phyloP scores from a whole-genome alignment of 1,140 invertebrate species.

The Adelges cooleyi region DNA sequence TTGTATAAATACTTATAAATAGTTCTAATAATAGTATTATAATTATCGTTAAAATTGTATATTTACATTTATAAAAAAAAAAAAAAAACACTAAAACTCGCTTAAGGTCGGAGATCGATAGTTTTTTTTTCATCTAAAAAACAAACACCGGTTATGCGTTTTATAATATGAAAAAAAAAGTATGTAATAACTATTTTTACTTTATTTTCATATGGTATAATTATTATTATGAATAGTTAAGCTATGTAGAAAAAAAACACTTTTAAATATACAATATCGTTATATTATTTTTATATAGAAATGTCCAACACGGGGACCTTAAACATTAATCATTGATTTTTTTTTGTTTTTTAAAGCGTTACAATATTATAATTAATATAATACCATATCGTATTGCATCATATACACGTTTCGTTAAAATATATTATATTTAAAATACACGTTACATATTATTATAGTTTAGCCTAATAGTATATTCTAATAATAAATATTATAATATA shows the following conservation, averaged over 20 bases:
- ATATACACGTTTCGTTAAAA: slow-evolving; percentile 21
- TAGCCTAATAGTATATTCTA: slow-evolving; percentile 18
- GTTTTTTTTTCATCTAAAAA: slow-evolving; percentile 16
- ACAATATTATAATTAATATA: too few relatives aligned
- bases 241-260: neutral
- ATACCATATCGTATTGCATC: slow-evolving; percentile 15
- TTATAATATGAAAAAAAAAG: neutral
- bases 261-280: neutral
- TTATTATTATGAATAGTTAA: neutral
- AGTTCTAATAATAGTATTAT: too few relatives aligned
- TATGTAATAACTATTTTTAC: neutral
- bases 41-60: neutral
- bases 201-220: too few relatives aligned
- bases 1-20: too few relatives aligned
- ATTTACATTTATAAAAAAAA: neutral
- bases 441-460: neutral
- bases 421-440: slow-evolving; percentile 10
- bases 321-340: too few relatives aligned
- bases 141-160: slow-evolving; percentile 8
- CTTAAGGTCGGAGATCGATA: slow-evolving; percentile 18
- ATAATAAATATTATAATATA: neutral
- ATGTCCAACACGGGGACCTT: slow-evolving; percentile 8
- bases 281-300: neutral
- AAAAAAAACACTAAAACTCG: slow-evolving; percentile 15
- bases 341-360: too few relatives aligned